Percentiles rank a stretch among this genome's conserved stretches.
Evolutionary conservation across 2,113 vertebrate species (phyloP).

Genomic region (Zosterops japonicus): DNA sequence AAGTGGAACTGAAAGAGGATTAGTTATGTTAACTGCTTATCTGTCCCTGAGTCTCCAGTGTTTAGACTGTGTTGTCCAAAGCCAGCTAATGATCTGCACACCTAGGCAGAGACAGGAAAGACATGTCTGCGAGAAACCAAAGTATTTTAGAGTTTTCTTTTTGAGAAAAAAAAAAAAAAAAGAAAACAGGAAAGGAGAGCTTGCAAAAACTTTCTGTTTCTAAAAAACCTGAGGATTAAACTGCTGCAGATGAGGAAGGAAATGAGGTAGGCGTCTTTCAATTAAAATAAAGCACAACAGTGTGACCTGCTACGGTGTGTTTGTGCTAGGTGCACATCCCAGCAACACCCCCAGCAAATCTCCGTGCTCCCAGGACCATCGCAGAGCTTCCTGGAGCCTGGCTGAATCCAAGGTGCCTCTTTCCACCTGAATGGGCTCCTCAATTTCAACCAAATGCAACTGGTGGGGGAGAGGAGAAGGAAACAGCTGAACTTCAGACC

Average conservation of each 20-base stretch:
- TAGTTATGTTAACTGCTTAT: constrained; percentile 18
- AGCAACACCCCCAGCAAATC: not conserved
- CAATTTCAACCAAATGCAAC: not conserved
- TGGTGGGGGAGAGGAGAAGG: not conserved
- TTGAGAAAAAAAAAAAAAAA: not conserved
- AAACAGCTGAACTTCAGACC: not conserved
- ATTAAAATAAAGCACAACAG: constrained; percentile 6
- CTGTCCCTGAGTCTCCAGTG: not conserved
- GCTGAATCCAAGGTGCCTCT: not conserved
- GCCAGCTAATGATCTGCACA: not conserved
- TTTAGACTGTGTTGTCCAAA: not conserved
- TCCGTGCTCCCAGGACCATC: not conserved
- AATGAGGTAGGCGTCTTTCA: constrained; percentile 18
- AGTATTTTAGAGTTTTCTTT: not conserved
- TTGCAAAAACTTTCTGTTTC: not conserved
- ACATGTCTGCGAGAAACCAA: not conserved
- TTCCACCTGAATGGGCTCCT: not conserved
- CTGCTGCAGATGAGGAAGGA: not conserved
- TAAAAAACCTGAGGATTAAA: not conserved
- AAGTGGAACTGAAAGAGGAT: not conserved
- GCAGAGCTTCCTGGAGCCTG: not conserved
- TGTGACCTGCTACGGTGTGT: not conserved
- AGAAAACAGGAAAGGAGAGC: not conserved
- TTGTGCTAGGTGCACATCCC: not conserved
- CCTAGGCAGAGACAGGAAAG: not conserved